Evolutionary conservation across 2,888 invertebrate species (phyloP), one percentile per base, ranked within the genome.

Genomic region (Brachypterus glaber): DNA sequence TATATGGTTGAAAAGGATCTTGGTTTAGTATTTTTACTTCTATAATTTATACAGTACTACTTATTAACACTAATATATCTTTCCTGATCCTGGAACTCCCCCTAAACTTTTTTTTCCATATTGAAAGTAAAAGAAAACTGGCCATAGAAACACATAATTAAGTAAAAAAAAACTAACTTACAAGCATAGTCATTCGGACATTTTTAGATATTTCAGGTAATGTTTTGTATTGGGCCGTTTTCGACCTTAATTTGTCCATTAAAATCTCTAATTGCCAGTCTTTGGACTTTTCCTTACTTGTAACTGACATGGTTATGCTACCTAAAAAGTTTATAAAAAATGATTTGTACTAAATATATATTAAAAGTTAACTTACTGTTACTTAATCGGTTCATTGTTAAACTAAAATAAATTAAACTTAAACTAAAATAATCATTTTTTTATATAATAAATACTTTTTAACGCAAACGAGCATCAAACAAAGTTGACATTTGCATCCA

Each of bases 201-300:
- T 82, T 82, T 68, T 92, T 92, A 13, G 91, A 84, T 46, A 85
- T 85, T 62, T 93, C 92, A 40, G 76, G 73, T 60, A 92, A 77
- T 44, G 83, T 78, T 67, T 87, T 88, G 52, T 79, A 80, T 49
- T 87, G 86, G 35, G 79, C 74, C 44, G 82, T 75, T 69, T 90
- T 89, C 29, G 86, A 83, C 40, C 91, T 77, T 35, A 95, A 69
- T 59, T 87, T 87, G 62, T 93, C 92, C 91, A 95, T 92, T 44
- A 92, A 70, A 42, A 88, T 75, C 64, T 90, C 87, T 69, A 85
- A 77, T 62, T 88, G 86, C 74, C 79, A 79, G 66, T 79, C 77
- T 62, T 77, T 80, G 44, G 73, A 73, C 54, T 79, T 79, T 43
- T 78, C 79, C 53, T 57, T 58, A 35, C 39, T 42, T 11, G 49